Evolutionary conservation across 2,888 invertebrate species (phyloP), one percentile per base, ranked within the genome.

Genomic region (Yponomeuta evonymella): DNA sequence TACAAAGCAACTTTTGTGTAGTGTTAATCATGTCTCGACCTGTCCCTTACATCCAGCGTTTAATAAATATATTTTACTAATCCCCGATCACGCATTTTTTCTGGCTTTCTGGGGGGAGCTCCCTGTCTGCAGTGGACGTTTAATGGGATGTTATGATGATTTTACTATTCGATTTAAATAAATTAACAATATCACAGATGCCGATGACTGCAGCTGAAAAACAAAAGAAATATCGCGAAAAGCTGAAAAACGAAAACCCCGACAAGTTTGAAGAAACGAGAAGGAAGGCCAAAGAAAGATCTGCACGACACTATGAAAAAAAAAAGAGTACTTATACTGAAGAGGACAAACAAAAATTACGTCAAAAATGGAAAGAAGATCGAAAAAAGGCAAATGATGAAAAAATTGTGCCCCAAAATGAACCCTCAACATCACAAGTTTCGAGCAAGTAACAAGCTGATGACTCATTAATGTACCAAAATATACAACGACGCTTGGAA

Each of bases 211-310:
- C 70, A 11, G 67, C 70, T 48, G 70, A 66, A 69, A 69, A 51
- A 71, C 23, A 30, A 36, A 70, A 62, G 29, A 67, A 67, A 70
- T 70, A 71, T 70, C 70, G 70, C 8, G 67, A 62, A 70, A 71
- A 70, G 48, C 64, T 69, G 15, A 71, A 71, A 48, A n/a, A 67
- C 36, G 10, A 33, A 58, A 12, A 68, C 29, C 68, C 68, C 48
- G 68, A 68, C 10, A 68, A 68, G 48, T 48, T n/a, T 48, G 51
- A 68, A 48, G 48, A 68, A 68, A 15, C 11, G 48, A 68, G 48
- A 68, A 68, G 29, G 48, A 68, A 48, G 36, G 48, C 43, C 29
- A n/a, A 36, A 8, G 68, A 68, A 23, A 43, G 68, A 68, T n/a
- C 68, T 33, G 33, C 33, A 33, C 33, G 33, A 33, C 33, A 33